Evolutionary conservation across 1,140 invertebrate species (phyloP).

Genomic region (Cyclina sinensis): DNA sequence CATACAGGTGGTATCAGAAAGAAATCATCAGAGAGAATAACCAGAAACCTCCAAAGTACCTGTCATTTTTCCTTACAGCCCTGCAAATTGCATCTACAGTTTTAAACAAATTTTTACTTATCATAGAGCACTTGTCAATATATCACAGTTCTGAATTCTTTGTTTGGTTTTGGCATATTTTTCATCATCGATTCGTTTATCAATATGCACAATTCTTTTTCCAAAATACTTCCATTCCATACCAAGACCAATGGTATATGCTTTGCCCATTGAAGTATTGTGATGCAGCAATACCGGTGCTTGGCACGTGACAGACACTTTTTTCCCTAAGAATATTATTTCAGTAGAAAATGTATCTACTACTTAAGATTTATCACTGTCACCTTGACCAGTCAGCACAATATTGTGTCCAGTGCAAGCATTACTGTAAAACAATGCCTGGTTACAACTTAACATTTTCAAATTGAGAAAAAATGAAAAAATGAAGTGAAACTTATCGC

Average conservation of each 20-base stretch:
- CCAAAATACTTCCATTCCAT: neutral
- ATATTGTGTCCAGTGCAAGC: too few relatives aligned
- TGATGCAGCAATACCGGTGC: constrained; percentile 6
- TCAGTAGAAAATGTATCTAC: too few relatives aligned
- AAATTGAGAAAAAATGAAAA: too few relatives aligned
- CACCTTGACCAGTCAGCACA: too few relatives aligned
- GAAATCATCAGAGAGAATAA: neutral
- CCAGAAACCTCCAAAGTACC: constrained; percentile 4
- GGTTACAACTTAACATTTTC: too few relatives aligned
- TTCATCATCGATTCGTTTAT: neutral
- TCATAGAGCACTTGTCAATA: constrained; percentile 16
- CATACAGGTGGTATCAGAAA: constrained; percentile 3
- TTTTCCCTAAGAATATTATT: too few relatives aligned
- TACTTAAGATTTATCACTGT: too few relatives aligned
- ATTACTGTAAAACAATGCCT: too few relatives aligned
- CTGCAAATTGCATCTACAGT: neutral
- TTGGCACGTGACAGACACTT: too few relatives aligned
- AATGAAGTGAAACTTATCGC: too few relatives aligned
- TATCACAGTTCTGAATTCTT: neutral
- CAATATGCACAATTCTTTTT: neutral
- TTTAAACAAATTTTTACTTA: constrained; percentile 13
- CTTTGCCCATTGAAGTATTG: neutral
- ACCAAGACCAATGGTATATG: neutral
- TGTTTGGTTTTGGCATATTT: neutral
- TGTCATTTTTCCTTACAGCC: neutral